These are phyloP conservation scores for Ascidia mentula DNA, from an alignment of 23 tunicate genomes.

Conservation along the genomic window DNA sequence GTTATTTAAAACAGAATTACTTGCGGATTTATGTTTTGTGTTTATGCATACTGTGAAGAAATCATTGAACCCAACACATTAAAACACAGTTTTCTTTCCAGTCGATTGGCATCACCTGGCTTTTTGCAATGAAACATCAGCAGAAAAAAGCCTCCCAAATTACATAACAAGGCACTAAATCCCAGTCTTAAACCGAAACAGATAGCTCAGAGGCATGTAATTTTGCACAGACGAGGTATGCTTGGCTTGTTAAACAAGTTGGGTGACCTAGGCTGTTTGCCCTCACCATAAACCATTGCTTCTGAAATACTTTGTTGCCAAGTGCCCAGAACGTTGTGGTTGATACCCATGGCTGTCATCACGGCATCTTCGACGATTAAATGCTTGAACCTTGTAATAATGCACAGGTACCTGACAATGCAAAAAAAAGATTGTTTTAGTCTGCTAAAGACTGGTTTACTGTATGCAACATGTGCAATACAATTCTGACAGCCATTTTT, in stretches of 20 bases:
- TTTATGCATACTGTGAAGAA: too few species aligned
- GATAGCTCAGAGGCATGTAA: neutral
- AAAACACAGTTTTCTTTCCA: too few species aligned
- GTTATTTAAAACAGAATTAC: too few species aligned
- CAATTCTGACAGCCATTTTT: too few species aligned
- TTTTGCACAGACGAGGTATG: neutral
- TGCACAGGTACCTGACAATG: constrained; percentile 76
- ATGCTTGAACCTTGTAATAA: constrained; percentile 65
- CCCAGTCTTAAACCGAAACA: neutral
- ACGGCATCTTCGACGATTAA: constrained; percentile 92
- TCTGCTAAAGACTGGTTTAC: too few species aligned
- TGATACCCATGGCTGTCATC: constrained; percentile 62
- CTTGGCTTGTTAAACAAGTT: neutral
- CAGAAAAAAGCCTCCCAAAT: neutral
- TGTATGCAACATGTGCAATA: too few species aligned
- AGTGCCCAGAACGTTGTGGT: constrained; percentile 80
- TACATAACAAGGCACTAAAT: neutral
- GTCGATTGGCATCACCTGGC: too few species aligned
- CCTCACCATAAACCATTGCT: constrained; percentile 71
- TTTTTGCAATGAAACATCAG: too few species aligned
- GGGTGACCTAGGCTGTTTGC: neutral
- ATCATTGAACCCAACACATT: too few species aligned
- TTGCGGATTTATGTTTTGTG: too few species aligned
- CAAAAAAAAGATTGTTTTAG: too few species aligned
- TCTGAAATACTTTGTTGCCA: constrained; percentile 64